phyloP scores from a whole-genome alignment of 2,888 invertebrate species.

The Nyleta sp. region DNA sequence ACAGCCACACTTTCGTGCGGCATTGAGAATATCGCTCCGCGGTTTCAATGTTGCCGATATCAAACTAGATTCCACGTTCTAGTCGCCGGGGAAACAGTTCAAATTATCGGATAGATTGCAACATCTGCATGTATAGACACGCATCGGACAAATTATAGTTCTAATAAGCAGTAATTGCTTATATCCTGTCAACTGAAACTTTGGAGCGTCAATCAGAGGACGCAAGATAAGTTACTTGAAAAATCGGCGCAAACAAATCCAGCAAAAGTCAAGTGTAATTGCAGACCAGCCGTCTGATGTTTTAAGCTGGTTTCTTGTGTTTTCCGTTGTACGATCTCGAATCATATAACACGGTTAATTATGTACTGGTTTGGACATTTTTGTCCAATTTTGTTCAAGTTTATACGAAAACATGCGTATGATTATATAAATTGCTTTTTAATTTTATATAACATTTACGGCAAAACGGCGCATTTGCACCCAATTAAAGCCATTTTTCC shows the following conservation, averaged over 20 bases:
- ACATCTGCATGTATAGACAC: too few relatives aligned
- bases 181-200: too few relatives aligned
- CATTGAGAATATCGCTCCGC: background rate
- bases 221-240: background rate
- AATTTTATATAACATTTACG: too few relatives aligned
- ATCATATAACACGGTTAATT: slow-evolving; percentile 20
- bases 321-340: slow-evolving; percentile 16
- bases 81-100: too few relatives aligned
- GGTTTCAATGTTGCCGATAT: too few relatives aligned
- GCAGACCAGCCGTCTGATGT: too few relatives aligned
- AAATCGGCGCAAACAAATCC: background rate
- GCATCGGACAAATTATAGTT: too few relatives aligned
- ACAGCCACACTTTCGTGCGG: background rate
- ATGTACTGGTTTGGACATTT: background rate
- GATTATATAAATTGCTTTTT: slow-evolving; percentile 9
- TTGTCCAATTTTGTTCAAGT: slow-evolving; percentile 4
- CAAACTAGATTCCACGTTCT: background rate
- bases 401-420: background rate
- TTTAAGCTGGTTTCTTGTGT: too few relatives aligned
- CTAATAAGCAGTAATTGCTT: too few relatives aligned
- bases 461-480: slow-evolving; percentile 4
- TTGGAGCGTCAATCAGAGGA: too few relatives aligned
- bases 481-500: background rate
- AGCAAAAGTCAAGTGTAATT: slow-evolving; percentile 7
- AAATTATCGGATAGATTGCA: too few relatives aligned